Conservation (phyloP, 92 coral and sea anemone species). For the Meandrina meandrites region DNA sequence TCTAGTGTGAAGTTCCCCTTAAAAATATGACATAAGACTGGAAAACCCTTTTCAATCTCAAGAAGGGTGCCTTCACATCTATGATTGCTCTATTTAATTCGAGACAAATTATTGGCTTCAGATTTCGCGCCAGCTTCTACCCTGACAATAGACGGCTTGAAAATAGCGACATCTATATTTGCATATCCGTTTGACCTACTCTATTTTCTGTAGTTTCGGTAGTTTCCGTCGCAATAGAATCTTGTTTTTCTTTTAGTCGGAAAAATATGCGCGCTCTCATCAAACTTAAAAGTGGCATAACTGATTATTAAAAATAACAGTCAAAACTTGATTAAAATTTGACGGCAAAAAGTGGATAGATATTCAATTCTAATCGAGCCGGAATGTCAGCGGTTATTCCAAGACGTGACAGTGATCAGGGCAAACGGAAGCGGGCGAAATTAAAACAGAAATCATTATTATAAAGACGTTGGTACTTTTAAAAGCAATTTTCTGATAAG, state of each 20-base stretch:
- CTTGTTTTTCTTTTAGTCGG: background rate
- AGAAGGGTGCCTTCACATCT: background rate
- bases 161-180: background rate
- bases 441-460: background rate
- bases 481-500: background rate
- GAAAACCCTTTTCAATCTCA: background rate
- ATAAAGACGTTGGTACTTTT: background rate
- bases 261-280: background rate
- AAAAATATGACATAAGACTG: background rate
- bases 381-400: slow-evolving; percentile 5
- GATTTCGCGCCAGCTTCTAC: background rate
- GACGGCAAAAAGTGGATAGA: background rate
- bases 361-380: background rate
- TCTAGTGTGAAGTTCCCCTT: background rate
- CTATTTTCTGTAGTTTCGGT: too few relatives aligned
- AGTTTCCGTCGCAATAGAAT: background rate
- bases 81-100: background rate
- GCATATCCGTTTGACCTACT: background rate
- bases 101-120: background rate
- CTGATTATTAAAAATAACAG: background rate
- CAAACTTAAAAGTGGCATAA: background rate
- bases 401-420: background rate
- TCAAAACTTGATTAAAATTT: background rate
- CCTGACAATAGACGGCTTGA: background rate
- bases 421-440: slow-evolving; percentile 4